Base-by-base conservation (phyloP, 1,140 invertebrate species). In the Archivesica marissinica region DNA sequence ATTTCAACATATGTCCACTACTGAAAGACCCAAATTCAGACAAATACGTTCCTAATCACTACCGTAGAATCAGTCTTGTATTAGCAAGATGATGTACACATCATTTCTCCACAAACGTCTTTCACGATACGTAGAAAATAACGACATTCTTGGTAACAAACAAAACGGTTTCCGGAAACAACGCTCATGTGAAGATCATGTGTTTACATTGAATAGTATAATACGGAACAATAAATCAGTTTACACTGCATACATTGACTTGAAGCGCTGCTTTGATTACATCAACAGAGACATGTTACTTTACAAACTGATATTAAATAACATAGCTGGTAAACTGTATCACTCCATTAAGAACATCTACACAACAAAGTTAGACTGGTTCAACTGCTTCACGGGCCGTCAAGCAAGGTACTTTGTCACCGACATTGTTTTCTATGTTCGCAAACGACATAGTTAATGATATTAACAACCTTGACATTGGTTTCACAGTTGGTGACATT, bases 1-100 rank as follows among this genome's bases (percentile, higher is more conserved):
- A n/a, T n/a, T n/a, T n/a, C n/a, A n/a, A n/a, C n/a, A 77, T 85
- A n/a, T 66, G 20, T 33, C 82, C 82, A 13, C 77, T 85, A 41
- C 39, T 30, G 20, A 85, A 85, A 30, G 44, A 76, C 38, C 2
- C 59, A n/a, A 66, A 1, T 17, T 20, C 17, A 20, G 39, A 38
- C 17, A 20, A 33, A 41, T n/a, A 64, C n/a, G 39, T 41, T 25
- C 47, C 70, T 13, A 11, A 13, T 13, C 47, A 74, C 30, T 86
- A 86, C 30, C 23, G 76, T 17, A 76, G 75, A 11, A 59, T 86
- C 17, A 86, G 76, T 86, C 61, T 0, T 76, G 66, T 59, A 68
- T 86, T 7, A 39, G 38, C 15, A 77, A 85, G 38, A 7, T n/a
- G n/a, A n/a, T 85, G 23, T 77, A 76, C 30, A 61, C n/a, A 6